These are phyloP conservation scores for Stigmatopora argus DNA, from an alignment of 2,113 vertebrate genomes.

Conservation along the genomic window DNA sequence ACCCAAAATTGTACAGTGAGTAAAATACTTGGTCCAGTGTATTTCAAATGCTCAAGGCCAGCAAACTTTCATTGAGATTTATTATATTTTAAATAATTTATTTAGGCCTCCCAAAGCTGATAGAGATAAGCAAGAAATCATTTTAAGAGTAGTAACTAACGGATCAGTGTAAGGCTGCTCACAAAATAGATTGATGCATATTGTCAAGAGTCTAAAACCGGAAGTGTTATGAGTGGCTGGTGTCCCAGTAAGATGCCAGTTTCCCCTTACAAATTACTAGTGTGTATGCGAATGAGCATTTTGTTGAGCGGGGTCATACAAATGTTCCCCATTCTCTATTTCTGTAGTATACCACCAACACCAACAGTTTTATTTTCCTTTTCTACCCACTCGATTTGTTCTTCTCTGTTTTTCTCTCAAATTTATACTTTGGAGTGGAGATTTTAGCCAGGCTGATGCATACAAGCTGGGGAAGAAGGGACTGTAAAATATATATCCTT, in stretches of 20 bases:
- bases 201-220: neutral
- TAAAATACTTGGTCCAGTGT: no score
- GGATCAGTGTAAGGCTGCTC: neutral
- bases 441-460: neutral
- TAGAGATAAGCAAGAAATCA: neutral
- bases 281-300: neutral
- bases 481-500: neutral
- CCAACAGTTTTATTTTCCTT: neutral
- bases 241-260: neutral
- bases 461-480: neutral
- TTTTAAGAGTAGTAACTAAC: neutral
- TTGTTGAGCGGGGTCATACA: neutral
- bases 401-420: neutral
- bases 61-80: no score
- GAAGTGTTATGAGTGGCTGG: neutral
- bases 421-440: neutral
- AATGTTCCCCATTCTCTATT: slow-evolving; percentile 1
- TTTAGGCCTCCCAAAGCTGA: neutral
- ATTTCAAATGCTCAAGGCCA: no score
- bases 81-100: no score
- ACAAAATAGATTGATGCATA: neutral
- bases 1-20: no score
- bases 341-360: neutral
- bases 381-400: neutral
- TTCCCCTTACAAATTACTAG: neutral